Base-by-base conservation (phyloP, 1,140 invertebrate genomes). In the Mylabris phalerata region DNA sequence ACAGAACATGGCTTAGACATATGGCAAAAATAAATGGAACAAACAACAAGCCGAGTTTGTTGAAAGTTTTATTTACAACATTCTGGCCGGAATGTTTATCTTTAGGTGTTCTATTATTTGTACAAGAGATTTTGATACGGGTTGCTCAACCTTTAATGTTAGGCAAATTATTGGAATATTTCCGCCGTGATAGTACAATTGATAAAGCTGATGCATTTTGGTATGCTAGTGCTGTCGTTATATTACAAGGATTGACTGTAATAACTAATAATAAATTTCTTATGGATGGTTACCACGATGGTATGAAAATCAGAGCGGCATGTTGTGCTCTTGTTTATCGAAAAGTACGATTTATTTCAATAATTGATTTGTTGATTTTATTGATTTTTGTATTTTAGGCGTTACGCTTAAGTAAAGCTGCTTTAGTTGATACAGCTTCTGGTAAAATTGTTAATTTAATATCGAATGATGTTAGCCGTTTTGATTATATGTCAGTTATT, bases 371-470 rank as follows among this genome's bases (percentile, higher is more conserved):
- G 32, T 32, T 7, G 4, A 5, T 32, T 32, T 32, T 32, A 32
- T 32, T 32, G 24, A 48, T 10, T 41, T 13, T 27, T 54, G 19
- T 54, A 45, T 47, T 55, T 39, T 19, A 73, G 81, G 77, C 84
- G 0, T 70, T 87, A 3, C 76, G 77, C 6, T 67, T 88, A 2
- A 87, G 82, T 59, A 78, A 77, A 50, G 82, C 79, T 0, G 84
- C 90, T 0, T 64, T 93, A 24, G 84, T 83, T 0, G 82, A 89
- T 61, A 89, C 89, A 1, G 88, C 90, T 5, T 82, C 86, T 2
- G 91, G 91, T 0, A 90, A 93, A 75, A 84, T 93, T 55, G 88
- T 92, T 2, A 93, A 93, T 75, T 73, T 92, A 3, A 78, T 93
- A 44, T 88, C 89, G 2, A 92, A 91, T 68, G 90, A 92, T 67